phyloP scores from a whole-genome alignment of 2,797 vertebrate species.

The Trachops cirrhosus region DNA sequence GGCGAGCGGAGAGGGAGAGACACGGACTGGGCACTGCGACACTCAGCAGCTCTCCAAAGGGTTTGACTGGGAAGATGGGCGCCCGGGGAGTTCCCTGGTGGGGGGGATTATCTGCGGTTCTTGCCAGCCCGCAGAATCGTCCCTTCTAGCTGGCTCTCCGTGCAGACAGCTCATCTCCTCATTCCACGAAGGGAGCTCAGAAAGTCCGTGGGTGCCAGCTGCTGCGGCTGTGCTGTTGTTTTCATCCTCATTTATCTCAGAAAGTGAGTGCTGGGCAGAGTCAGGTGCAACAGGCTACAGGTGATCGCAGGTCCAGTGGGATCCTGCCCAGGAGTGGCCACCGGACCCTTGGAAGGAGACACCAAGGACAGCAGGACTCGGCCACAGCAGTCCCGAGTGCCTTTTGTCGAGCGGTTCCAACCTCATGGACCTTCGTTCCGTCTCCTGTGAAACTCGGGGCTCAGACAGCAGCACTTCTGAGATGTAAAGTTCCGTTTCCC shows the following conservation, averaged over 20 bases:
- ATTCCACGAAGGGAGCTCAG: neutral
- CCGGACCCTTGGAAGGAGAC: neutral
- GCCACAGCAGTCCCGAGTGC: neutral
- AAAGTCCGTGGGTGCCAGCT: neutral
- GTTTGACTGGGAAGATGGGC: neutral
- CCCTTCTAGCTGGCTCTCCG: neutral
- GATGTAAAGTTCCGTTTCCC: neutral
- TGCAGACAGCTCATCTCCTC: neutral
- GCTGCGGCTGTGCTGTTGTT: neutral
- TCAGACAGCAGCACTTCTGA: neutral
- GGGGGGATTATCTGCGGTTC: too few species aligned
- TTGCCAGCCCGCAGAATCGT: neutral
- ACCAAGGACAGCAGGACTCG: neutral
- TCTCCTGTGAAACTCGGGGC: neutral
- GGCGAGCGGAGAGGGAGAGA: neutral
- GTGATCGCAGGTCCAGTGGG: neutral
- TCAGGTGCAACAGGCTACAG: neutral
- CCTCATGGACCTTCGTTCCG: neutral
- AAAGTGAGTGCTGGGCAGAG: neutral
- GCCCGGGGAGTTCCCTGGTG: neutral
- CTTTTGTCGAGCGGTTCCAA: neutral
- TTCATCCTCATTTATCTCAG: neutral
- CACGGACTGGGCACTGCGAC: neutral
- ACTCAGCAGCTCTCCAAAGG: neutral
- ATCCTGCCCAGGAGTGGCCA: neutral